phyloP scores from a whole-genome alignment of 2,113 vertebrate species.

The Cavia porcellus region DNA sequence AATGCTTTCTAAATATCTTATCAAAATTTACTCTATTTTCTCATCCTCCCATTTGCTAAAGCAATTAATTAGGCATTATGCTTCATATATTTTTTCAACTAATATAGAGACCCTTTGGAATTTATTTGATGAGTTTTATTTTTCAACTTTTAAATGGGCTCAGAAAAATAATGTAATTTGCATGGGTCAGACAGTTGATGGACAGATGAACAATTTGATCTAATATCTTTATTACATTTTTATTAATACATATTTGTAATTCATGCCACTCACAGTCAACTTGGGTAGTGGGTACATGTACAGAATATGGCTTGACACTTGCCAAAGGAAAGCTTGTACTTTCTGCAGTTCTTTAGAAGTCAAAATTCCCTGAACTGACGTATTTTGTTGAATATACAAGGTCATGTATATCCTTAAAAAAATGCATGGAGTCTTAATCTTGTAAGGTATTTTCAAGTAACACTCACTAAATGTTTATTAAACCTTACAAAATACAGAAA shows the following conservation, averaged over 20 bases:
- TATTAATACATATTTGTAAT: background rate
- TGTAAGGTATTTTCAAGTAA: background rate
- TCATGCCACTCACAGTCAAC: background rate
- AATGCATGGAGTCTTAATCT: background rate
- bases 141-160: background rate
- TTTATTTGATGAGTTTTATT: constrained; percentile 22
- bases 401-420: background rate
- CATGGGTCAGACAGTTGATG: background rate
- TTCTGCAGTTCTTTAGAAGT: background rate
- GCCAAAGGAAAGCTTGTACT: background rate
- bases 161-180: background rate
- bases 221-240: background rate
- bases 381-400: background rate
- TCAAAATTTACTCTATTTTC: background rate
- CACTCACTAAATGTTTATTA: background rate
- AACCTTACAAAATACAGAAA: background rate
- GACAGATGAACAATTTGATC: background rate
- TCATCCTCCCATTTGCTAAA: background rate
- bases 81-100: background rate
- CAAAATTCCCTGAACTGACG: background rate
- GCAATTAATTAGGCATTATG: background rate
- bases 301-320: background rate
- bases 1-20: background rate
- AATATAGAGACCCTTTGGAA: background rate
- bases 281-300: background rate